phyloP scores from a whole-genome alignment of 2,888 invertebrate genomes.

The Spilarctia lutea region DNA sequence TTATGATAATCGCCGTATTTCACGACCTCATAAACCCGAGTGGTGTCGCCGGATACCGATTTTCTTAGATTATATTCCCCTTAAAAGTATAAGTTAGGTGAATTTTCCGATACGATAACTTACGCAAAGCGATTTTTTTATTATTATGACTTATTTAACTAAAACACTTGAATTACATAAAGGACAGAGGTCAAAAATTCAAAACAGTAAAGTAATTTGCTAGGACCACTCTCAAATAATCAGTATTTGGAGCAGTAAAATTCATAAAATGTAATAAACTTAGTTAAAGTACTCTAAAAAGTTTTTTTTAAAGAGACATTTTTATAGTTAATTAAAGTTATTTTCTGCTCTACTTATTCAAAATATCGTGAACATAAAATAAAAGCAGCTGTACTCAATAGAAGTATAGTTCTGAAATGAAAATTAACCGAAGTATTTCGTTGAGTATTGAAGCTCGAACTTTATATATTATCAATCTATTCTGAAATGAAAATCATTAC shows the following conservation, averaged over 20 bases:
- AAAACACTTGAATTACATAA: background rate
- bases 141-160: background rate
- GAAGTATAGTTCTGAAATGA: background rate
- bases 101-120: constrained; percentile 29
- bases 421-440: background rate
- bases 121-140: constrained; percentile 9
- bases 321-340: background rate
- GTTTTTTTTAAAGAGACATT: background rate
- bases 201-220: background rate
- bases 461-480: constrained; percentile 3
- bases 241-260: background rate
- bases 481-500: constrained; percentile 12
- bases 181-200: background rate
- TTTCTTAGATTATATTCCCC: constrained; percentile 58
- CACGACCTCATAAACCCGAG: constrained; percentile 71
- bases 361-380: constrained; percentile 1
- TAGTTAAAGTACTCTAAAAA: too few relatives aligned
- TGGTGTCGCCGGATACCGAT: constrained; percentile 61
- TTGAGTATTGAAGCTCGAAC: constrained; percentile 17
- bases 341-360: background rate
- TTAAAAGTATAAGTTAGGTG: constrained; percentile 47
- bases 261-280: background rate
- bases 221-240: background rate
- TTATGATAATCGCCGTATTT: constrained; percentile 81
- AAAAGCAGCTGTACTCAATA: background rate